phyloP scores from a whole-genome alignment of 1,140 invertebrate species.

The Hylaeus anthracinus region DNA sequence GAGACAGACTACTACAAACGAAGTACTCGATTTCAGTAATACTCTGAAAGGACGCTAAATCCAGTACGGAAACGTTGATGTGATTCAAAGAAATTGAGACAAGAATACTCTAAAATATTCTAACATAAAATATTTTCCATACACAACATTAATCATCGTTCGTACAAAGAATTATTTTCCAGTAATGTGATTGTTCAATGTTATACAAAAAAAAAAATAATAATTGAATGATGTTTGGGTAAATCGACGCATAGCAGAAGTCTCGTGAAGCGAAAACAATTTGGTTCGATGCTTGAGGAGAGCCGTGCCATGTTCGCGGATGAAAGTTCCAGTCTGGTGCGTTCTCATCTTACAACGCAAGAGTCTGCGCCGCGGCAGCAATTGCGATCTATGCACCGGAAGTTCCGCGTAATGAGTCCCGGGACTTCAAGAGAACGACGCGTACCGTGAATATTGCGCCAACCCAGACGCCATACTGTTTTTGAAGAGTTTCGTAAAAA shows the following conservation, averaged over 20 bases:
- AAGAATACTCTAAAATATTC: no score
- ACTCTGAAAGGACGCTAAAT: no score
- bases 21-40: no score
- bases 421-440: constrained; percentile 31
- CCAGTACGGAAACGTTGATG: no score
- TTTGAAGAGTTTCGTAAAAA: not conserved
- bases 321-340: constrained; percentile 55
- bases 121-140: no score
- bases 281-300: constrained; percentile 56
- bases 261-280: constrained; percentile 47
- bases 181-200: not conserved
- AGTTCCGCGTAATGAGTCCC: constrained; percentile 39
- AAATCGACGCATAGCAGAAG: constrained; percentile 31
- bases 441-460: constrained; percentile 10
- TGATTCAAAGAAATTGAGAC: no score
- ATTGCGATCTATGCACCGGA: constrained; percentile 46
- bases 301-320: constrained; percentile 28
- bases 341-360: constrained; percentile 46
- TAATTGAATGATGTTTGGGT: constrained; percentile 24
- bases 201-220: not conserved
- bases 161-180: not conserved
- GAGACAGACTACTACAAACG: no score
- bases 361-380: constrained; percentile 31
- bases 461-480: not conserved
- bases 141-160: no score